A percentile compares a stretch with the other conserved stretches of the same genome.
Conservation (phyloP, 2,113 vertebrate species). For the Hyperopisus bebe region DNA sequence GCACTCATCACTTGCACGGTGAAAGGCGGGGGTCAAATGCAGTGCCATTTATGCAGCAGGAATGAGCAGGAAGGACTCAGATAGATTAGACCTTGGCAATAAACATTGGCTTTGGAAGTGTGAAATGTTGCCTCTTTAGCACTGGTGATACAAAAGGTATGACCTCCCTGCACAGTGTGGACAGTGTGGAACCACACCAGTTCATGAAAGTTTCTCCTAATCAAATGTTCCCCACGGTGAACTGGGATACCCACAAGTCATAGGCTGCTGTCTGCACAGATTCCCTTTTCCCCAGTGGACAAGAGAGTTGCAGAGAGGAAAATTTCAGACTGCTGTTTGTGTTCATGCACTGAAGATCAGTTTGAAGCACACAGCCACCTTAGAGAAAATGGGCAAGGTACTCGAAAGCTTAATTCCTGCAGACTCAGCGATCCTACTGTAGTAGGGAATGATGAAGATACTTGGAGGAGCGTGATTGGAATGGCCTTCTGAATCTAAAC, state of each 20-base stretch:
- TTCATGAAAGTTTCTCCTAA: neutral
- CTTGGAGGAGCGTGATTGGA: neutral
- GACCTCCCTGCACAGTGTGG: neutral
- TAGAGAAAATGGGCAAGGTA: neutral
- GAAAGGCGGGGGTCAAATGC: neutral
- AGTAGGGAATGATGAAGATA: neutral
- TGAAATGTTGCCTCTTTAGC: neutral
- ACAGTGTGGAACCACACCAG: neutral
- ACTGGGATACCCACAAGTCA: neutral
- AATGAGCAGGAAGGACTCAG: neutral
- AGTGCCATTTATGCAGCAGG: neutral
- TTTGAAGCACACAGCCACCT: neutral
- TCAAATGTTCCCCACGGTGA: neutral
- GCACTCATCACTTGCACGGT: neutral
- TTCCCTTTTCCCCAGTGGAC: neutral
- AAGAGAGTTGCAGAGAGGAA: neutral
- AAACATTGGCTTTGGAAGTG: neutral
- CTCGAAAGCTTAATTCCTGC: neutral
- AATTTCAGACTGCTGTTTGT: neutral
- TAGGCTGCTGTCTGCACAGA: neutral
- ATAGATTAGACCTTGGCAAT: neutral
- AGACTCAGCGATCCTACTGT: neutral
- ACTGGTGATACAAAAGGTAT: neutral
- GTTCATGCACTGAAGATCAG: neutral
- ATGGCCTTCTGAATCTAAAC: neutral